A percentile compares a stretch with the other conserved stretches of the same genome.
phyloP scores from a whole-genome alignment of 2,113 vertebrate genomes.

The Poecilia latipinna region DNA sequence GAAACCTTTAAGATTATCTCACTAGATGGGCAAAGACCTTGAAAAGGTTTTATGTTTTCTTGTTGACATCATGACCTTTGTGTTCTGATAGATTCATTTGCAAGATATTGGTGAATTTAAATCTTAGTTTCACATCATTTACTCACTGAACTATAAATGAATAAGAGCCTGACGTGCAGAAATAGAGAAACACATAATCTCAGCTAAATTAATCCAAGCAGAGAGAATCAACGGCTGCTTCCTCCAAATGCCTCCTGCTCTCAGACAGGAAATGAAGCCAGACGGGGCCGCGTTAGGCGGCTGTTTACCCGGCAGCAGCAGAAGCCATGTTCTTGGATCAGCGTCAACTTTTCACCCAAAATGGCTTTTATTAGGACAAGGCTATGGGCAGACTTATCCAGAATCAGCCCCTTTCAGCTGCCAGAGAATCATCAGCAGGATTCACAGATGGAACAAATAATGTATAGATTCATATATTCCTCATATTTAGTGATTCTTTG shows the following conservation, averaged over 20 bases:
- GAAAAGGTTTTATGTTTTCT: background rate
- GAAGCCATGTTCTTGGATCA: constrained; percentile 56
- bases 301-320: constrained; percentile 49
- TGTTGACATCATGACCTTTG: background rate
- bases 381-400: constrained; percentile 60
- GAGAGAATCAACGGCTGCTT: constrained; percentile 37
- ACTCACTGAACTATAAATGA: background rate
- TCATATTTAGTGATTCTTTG: background rate
- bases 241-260: constrained; percentile 50
- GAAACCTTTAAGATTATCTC: constrained; percentile 1
- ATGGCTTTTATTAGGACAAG: constrained; percentile 62
- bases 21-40: constrained; percentile 11
- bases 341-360: constrained; percentile 59
- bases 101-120: background rate
- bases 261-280: constrained; percentile 59
- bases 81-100: background rate
- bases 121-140: background rate
- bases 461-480: constrained; percentile 2
- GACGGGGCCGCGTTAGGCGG: constrained; percentile 25
- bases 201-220: constrained; percentile 52
- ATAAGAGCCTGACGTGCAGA: constrained; percentile 25
- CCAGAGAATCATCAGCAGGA: constrained; percentile 33
- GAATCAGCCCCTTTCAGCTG: constrained; percentile 66
- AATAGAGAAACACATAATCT: constrained; percentile 53
- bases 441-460: constrained; percentile 41